These are phyloP conservation scores for Micromys minutus DNA, from an alignment of 2,113 vertebrate genomes.

Conservation along the genomic window DNA sequence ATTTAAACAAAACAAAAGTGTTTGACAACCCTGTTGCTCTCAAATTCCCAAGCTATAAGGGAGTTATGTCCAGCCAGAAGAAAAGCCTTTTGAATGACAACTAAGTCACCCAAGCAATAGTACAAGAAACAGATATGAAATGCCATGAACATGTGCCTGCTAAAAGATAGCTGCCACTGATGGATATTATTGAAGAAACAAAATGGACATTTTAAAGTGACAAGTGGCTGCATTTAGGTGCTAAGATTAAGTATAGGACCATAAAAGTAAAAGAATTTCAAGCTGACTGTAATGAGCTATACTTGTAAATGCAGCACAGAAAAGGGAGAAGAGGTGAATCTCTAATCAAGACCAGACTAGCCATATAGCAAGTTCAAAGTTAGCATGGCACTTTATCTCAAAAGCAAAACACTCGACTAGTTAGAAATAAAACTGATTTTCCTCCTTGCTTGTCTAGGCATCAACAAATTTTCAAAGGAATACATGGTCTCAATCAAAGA, in stretches of 20 bases:
- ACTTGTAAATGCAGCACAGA: neutral
- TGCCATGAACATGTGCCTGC: neutral
- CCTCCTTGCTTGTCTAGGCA: neutral
- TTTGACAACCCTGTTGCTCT: neutral
- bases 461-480: slow-evolving; percentile 40
- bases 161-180: neutral
- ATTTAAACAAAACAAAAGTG: neutral
- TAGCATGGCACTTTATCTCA: neutral
- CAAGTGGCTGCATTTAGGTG: neutral
- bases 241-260: neutral
- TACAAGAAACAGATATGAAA: neutral
- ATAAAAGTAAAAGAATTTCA: neutral
- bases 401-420: neutral
- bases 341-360: neutral
- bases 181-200: neutral
- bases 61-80: neutral
- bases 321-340: neutral
- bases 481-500: slow-evolving; percentile 29
- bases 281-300: neutral
- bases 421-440: neutral
- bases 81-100: neutral
- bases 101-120: neutral
- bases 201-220: neutral
- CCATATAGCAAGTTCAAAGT: neutral
- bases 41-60: neutral